Base-by-base conservation (phyloP, 2,113 vertebrate genomes). In the Chloroceryle aenea region DNA sequence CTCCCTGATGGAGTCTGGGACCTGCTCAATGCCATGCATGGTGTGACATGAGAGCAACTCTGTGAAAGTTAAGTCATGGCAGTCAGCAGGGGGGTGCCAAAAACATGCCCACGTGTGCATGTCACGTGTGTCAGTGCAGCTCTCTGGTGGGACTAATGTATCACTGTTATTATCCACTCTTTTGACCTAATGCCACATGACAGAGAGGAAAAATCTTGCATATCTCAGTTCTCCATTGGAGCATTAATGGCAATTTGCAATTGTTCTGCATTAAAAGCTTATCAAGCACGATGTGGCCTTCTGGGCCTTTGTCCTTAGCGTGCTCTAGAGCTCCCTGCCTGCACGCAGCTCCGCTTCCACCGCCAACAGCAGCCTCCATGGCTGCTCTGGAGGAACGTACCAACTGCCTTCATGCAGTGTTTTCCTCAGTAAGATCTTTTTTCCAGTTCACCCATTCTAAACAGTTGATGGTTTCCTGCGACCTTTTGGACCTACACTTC, bases 201-300 rank as follows among this genome's bases (percentile, higher is more conserved):
- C 77, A 89, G 73, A 61, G 72, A 40, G 61, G 77, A 91, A 62
- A 91, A 89, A 12, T 83, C 40, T 43, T 52, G 40, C 13, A 18
- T 71, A 40, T 87, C 61, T 61, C 48, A 66, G 43, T 55, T 59
- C 36, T 34, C 66, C 45, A 15, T 20, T 22, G 34, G 73, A 83
- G 90, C 85, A 94, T 94, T 96, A 89, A 89, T 77, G 42, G 30
- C 63, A 80, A 72, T 91, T 94, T 91, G 67, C 61, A 82, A 43
- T 85, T 76, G 68, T 84, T 95, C 72, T 90, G 53, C 89, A 90
- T 48, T 83, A 92, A 83, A 89, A 89, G 69, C 87, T 90, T 69
- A 84, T 69, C 74, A 85, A 68, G 55, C 55, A n/a, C 10, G 10
- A 50, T 55, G 69, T 23, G 63, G 75, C 40, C 68, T 81, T 87